phyloP scores from a whole-genome alignment of 2,113 vertebrate species.

The Zosterops lateralis region DNA sequence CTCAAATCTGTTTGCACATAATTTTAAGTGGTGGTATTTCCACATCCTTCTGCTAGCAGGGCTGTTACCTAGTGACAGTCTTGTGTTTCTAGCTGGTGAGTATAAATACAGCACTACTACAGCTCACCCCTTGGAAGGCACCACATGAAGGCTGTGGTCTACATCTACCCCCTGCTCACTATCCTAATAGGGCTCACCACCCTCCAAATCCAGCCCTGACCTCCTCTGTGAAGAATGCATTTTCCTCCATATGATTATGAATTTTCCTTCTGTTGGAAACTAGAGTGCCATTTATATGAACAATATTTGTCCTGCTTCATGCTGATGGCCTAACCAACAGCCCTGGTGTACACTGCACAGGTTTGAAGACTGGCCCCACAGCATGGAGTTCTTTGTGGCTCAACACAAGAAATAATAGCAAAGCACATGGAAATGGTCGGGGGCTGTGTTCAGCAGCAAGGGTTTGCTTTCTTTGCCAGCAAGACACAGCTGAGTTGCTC shows the following conservation, averaged over 20 bases:
- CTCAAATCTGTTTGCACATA: background rate
- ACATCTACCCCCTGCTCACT: background rate
- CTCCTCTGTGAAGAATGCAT: background rate
- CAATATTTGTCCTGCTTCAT: background rate
- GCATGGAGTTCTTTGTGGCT: background rate
- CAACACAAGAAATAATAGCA: background rate
- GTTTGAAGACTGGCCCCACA: background rate
- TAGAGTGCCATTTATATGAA: background rate
- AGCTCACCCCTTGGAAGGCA: background rate
- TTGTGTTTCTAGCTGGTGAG: background rate
- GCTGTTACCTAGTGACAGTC: background rate
- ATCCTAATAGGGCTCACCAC: background rate
- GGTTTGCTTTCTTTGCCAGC: background rate
- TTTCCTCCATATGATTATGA: background rate
- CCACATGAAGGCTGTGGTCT: background rate
- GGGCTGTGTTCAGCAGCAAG: background rate
- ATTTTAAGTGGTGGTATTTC: background rate
- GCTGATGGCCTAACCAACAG: background rate
- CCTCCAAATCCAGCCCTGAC: background rate
- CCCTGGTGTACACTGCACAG: rapidly evolving
- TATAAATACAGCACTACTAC: background rate
- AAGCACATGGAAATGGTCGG: background rate
- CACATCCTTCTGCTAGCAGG: background rate
- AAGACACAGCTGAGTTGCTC: background rate
- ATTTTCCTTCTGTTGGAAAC: background rate